Percentiles rank a stretch among this genome's conserved stretches.
These are phyloP conservation scores for Folsomia manolachei DNA, from an alignment of 2,888 invertebrate genomes.

Conservation along the genomic window DNA sequence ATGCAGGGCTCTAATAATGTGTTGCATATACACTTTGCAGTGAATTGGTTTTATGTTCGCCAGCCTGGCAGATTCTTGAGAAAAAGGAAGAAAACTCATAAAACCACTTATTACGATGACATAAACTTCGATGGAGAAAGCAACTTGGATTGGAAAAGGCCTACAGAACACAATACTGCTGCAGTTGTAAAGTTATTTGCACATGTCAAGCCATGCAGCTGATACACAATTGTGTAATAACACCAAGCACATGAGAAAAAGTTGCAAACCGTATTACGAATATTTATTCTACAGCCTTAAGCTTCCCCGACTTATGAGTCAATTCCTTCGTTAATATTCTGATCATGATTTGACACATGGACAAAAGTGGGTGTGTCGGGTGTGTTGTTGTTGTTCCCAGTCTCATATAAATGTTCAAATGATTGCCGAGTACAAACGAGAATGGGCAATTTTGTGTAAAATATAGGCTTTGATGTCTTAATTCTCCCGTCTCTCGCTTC, in stretches of 20 bases:
- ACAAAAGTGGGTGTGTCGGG: background rate
- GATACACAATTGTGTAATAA: no score
- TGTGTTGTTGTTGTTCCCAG: background rate
- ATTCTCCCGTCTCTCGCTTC: slow-evolving; percentile 25
- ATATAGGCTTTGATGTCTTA: slow-evolving; percentile 42
- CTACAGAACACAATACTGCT: background rate
- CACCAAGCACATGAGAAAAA: background rate
- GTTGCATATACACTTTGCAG: background rate
- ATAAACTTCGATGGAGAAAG: no score
- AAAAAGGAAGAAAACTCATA: background rate
- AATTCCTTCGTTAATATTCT: background rate
- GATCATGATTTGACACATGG: slow-evolving; percentile 5
- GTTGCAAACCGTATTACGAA: background rate
- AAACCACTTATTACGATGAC: background rate
- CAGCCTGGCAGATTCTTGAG: background rate
- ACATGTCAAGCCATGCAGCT: no score
- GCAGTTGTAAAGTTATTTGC: no score
- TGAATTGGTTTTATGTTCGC: no score
- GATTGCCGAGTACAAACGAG: slow-evolving; percentile 3
- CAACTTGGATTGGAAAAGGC: no score
- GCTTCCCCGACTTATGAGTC: background rate
- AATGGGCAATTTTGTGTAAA: background rate
- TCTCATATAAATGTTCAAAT: background rate
- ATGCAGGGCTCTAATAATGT: background rate
- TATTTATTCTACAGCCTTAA: background rate